Evolutionary conservation across 1,140 invertebrate genomes (phyloP).

Genomic region (Kradibia gibbosae): DNA sequence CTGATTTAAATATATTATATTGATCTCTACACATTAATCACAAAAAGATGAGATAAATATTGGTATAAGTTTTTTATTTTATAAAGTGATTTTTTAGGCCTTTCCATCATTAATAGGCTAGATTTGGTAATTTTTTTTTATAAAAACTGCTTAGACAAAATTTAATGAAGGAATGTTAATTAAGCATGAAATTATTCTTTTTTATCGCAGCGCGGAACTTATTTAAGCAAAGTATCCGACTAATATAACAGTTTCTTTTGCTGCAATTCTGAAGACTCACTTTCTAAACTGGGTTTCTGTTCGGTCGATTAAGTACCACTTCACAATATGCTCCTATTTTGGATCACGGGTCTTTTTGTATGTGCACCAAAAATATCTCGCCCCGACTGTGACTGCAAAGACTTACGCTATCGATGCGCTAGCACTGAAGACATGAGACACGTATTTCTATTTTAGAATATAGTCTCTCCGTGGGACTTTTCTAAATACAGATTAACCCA

Average conservation of each 20-base stretch:
- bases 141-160: too few species aligned
- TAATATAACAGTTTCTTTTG: not conserved
- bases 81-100: not conserved
- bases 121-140: too few species aligned
- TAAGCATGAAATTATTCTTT: too few species aligned
- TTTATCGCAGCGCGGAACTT: not conserved
- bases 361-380: not conserved
- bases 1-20: not conserved
- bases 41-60: too few species aligned
- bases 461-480: conserved; percentile 26
- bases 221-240: too few species aligned
- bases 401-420: not conserved
- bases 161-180: too few species aligned
- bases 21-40: not conserved
- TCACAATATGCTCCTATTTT: not conserved
- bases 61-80: not conserved
- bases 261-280: not conserved
- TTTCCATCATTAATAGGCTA: too few species aligned
- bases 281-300: too few species aligned
- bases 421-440: conserved; percentile 1
- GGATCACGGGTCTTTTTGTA: not conserved
- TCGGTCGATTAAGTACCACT: not conserved
- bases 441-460: conserved; percentile 14
- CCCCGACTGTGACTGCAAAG: too few species aligned
- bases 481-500: conserved; percentile 20